Evolutionary conservation across 2,113 vertebrate genomes (phyloP), one percentile per base, ranked within the genome.

Genomic region (Podiceps cristatus): DNA sequence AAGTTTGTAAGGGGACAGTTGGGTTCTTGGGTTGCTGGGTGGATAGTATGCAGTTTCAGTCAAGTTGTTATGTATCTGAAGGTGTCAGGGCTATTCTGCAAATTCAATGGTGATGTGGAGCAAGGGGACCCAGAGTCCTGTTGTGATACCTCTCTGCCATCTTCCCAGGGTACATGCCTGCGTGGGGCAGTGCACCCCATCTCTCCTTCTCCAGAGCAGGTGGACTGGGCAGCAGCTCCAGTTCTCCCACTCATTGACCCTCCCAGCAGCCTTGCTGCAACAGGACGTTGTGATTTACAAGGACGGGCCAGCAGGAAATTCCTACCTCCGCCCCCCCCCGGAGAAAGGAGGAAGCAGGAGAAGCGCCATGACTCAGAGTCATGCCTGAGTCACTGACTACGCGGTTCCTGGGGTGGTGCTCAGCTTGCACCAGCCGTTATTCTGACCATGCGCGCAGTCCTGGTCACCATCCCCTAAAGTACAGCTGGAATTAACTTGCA

Each of bases 241-340:
- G 29, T 25, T 58, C 88, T 90, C 86, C 82, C 92, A 13, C 79
- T 78, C 47, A 0, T 60, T 16, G 63, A 20, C 75, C 88, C 52
- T 83, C 24, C 33, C 64, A 1, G 93, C 86, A 31, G 82, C 11
- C 0, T 55, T 18, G 53, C 91, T 42, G 76, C 88, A 29, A 52
- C 93, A 93, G 94, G 91, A 97, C 89, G n/a, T 19, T 76, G 77
- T 69, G 94, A 91, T 95, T 95, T 95, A 62, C 91, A 82, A 22
- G 94, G 94, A 52, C 55, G 4, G 89, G 93, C 91, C 95, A 86
- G 96, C 97, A 97, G 97, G 95, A 97, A 97, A 97, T 96, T 95
- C 97, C 96, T 88, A 68, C 97, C 95, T 97, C 96, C 93, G 3
- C 94, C 96, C 86, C 96, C 86, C 88, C 90, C 82, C 3, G 13